Base-by-base conservation (phyloP, 2,888 invertebrate genomes). In the Cyclophora albipunctata region DNA sequence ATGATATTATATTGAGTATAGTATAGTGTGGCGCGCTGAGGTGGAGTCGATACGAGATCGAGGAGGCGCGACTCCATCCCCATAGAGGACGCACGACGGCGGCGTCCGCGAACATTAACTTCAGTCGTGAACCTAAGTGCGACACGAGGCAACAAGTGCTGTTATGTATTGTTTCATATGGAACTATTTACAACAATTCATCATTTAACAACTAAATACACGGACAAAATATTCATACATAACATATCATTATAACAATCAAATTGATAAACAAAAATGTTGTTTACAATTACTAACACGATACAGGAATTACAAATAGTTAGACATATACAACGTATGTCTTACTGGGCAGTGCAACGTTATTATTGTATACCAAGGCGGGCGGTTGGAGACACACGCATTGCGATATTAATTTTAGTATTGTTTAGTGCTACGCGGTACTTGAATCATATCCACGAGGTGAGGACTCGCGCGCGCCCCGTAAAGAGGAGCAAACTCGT, bases 321-420 rank as follows among this genome's bases (percentile, higher is more conserved):
- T 58, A 50, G 37, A 37, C 37, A 37, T 37, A 37, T 37, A 44
- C 52, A 57, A 55, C 51, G 53, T 57, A 59, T 60, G 63, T 60
- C 55, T 58, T 67, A 63, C 62, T 61, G 67, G 59, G 63, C 66
- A 63, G 53, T 62, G 67, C 69, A 64, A 69, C 69, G 67, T 65
- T 69, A 63, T 62, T 61, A 62, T 59, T 63, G 55, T 58, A 62
- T 60, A 60, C 60, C 62, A 49, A 51, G 47, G 47, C 54, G 55
- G 53, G 54, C 60, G 48, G 47, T 45, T 49, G 59, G 64, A 63
- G 55, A 62, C 59, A 58, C 59, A 60, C 60, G 57, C 7, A 7
- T 42, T 7, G 1, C 1, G 5, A 7, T 3, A 40, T 40, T 7
- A 40, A 20, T 20, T 20, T 1, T 20, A 20, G 20, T 20, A 20